These are phyloP conservation scores for Uromys caudimaculatus DNA, from an alignment of 2,797 vertebrate species.

Conservation along the genomic window DNA sequence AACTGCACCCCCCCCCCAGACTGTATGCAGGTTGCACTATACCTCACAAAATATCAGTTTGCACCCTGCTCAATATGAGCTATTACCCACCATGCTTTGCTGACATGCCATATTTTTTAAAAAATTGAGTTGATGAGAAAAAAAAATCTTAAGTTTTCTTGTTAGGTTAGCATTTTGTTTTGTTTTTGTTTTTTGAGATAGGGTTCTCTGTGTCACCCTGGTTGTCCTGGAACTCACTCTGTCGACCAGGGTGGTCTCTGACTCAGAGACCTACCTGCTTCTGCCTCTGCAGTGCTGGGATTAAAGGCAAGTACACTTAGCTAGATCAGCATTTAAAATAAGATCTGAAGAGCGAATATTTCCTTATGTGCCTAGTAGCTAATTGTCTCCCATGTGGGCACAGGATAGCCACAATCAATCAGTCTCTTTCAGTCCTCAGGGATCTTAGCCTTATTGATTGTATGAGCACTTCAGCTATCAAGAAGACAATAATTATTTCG, in stretches of 20 bases:
- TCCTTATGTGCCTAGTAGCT: not conserved
- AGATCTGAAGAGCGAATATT: not conserved
- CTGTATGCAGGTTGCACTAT: not conserved
- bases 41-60: not conserved
- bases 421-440: not conserved
- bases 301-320: not conserved
- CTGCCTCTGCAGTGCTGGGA: not conserved
- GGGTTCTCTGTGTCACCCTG: not conserved
- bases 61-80: not conserved
- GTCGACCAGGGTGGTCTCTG: not conserved
- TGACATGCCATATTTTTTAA: not conserved
- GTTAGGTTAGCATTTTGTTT: constrained; percentile 42
- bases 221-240: not conserved
- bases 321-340: constrained; percentile 37
- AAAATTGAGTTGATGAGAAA: not conserved
- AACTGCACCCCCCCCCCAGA: constrained; percentile 15
- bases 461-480: constrained; percentile 17
- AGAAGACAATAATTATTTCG: not conserved
- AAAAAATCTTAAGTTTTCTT: constrained; percentile 3
- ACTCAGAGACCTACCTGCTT: not conserved
- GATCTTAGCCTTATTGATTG: constrained; percentile 54
- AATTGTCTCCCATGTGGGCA: constrained; percentile 35
- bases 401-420: not conserved
- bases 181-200: not conserved
- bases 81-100: not conserved